Evolutionary conservation across 2,113 vertebrate species (phyloP).

Genomic region (Cottus gobio): DNA sequence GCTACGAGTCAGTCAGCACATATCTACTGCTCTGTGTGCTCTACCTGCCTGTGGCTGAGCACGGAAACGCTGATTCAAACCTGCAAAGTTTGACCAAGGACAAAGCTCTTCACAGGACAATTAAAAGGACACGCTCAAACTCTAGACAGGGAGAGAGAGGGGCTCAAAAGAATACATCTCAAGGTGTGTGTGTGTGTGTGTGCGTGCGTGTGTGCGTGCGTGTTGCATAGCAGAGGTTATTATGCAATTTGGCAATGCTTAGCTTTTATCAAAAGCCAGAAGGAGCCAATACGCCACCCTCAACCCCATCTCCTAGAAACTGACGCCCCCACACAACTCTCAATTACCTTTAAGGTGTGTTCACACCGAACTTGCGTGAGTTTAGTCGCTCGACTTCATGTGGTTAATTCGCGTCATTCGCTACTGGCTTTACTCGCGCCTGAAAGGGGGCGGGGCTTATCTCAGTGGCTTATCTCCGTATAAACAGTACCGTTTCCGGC

Average conservation of each 20-base stretch:
- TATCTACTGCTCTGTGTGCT: constrained; percentile 15
- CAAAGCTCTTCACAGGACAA: constrained; percentile 39
- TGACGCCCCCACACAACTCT: too few species aligned
- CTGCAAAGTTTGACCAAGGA: constrained; percentile 53
- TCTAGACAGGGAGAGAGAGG: neutral
- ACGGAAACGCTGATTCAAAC: constrained; percentile 56
- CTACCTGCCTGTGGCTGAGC: constrained; percentile 20
- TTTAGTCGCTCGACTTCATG: too few species aligned
- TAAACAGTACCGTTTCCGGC: too few species aligned
- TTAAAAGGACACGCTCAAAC: constrained; percentile 38
- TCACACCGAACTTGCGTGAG: too few species aligned
- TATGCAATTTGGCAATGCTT: neutral
- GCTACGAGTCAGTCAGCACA: neutral
- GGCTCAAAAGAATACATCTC: neutral
- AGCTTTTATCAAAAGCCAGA: neutral
- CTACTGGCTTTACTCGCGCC: too few species aligned
- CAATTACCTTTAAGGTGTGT: too few species aligned
- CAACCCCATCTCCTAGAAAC: neutral
- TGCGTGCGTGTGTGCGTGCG: neutral
- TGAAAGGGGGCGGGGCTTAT: too few species aligned
- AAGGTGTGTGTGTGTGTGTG: neutral
- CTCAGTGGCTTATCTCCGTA: too few species aligned
- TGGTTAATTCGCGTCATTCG: too few species aligned
- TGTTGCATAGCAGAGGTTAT: neutral
- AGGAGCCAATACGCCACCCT: neutral